These are phyloP conservation scores for Melanophora roralis DNA, from an alignment of 2,888 invertebrate species.

Conservation along the genomic window DNA sequence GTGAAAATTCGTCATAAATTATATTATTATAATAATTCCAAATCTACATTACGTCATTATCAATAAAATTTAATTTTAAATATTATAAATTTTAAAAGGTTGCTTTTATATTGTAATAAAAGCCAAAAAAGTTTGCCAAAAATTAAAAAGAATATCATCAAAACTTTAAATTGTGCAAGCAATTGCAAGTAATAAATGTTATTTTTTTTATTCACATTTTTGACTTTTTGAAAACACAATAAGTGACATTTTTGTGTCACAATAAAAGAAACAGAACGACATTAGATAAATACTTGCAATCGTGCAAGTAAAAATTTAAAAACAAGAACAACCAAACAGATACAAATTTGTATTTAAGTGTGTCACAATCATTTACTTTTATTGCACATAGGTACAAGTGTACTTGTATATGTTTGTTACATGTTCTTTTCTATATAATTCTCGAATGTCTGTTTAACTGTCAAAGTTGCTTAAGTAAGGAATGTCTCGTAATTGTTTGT, in stretches of 20 bases:
- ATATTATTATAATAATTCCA: too few relatives aligned
- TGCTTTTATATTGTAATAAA: too few relatives aligned
- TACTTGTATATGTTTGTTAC: background rate
- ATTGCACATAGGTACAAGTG: background rate
- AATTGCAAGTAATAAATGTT: slow-evolving; percentile 56
- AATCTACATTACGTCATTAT: too few relatives aligned
- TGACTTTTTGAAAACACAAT: slow-evolving; percentile 40
- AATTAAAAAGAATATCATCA: background rate
- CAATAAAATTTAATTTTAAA: too few relatives aligned
- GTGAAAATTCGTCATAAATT: too few relatives aligned
- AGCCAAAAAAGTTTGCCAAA: too few relatives aligned
- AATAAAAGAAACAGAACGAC: background rate
- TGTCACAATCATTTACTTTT: background rate
- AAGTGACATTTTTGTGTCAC: slow-evolving; percentile 49
- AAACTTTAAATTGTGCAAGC: slow-evolving; percentile 24
- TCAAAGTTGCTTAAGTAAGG: slow-evolving; percentile 22
- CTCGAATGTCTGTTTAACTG: slow-evolving; percentile 32
- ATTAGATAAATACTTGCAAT: background rate
- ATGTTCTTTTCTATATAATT: slow-evolving; percentile 22
- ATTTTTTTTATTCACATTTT: slow-evolving; percentile 17
- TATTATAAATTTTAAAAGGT: too few relatives aligned
- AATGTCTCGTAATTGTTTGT: slow-evolving; percentile 5
- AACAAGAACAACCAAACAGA: too few relatives aligned
- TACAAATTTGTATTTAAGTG: slow-evolving; percentile 10
- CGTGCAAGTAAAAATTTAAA: too few relatives aligned